Base-by-base conservation (phyloP, 64 coral and sea anemone species). In the Pocillopora verrucosa region DNA sequence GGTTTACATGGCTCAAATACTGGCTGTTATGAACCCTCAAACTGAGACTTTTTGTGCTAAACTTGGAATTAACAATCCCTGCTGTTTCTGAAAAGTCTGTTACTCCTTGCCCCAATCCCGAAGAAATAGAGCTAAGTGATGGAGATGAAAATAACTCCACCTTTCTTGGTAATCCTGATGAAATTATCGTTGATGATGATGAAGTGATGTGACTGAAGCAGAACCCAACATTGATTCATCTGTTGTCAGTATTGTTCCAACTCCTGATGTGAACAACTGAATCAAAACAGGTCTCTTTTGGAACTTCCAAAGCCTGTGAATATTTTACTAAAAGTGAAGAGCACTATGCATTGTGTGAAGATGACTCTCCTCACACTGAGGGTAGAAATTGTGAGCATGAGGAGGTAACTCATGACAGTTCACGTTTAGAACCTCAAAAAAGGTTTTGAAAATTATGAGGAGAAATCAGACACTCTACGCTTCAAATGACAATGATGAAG, bases 401-500 rank as follows among this genome's bases (percentile, higher is more conserved):
- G 26, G 36, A 15, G 20, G 14, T 19, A 34, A 11, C 19, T 30
- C 20, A 11, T 69, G 88, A 89, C 77, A 67, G n/a, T 37, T 56
- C 81, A 62, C 16, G 10, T 13, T 36, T 63, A 11, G 94, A 99
- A 88, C 97, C 94, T 74, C 91, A 83, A 69, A 80, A 15, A 99
- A 95, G 57, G 74, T 88, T 37, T 72, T 99, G 63, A 99, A 95
- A 36, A 80, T 99, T 59, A 80, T 89, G 7, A 76, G 97, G 59
- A 95, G 97, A 89, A 99, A 99, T 81, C 93, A 99, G 74, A 82
- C 84, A 26, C 56, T 95, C 68, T 99, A 99, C 70, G 86, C 80
- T 61, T 84, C 76, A 74, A 76, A 87, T 77, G 94, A 92, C 34
- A 85, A 79, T 65, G 87, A 89, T 15, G 87, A 88, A 63, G 88